Conservation (phyloP, 2,113 vertebrate species). For the Toxostoma redivivum region DNA sequence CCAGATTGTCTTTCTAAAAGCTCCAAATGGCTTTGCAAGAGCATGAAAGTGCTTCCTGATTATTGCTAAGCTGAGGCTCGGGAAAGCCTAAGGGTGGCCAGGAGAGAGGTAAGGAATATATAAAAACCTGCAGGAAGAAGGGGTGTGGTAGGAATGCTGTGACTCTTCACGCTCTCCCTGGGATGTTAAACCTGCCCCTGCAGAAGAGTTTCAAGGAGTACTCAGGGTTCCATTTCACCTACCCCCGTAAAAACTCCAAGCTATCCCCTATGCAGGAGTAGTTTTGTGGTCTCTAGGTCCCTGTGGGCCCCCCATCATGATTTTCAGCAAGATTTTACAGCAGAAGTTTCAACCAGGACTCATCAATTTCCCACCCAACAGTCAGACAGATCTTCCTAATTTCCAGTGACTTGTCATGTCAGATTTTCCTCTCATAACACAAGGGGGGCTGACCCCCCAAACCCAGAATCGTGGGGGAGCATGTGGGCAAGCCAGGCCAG, state of each 20-base stretch:
- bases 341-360: neutral
- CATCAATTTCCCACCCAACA: neutral
- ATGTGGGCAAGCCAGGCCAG: fast-evolving
- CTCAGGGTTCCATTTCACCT: neutral
- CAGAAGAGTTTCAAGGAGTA: neutral
- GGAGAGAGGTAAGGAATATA: neutral
- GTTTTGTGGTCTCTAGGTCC: neutral
- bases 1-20: constrained; percentile 3
- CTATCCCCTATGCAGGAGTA: neutral
- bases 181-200: neutral
- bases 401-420: neutral
- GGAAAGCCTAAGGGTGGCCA: neutral
- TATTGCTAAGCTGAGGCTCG: neutral
- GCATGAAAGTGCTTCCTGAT: neutral
- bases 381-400: neutral
- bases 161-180: neutral
- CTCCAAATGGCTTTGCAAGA: constrained; percentile 1
- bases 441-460: fast-evolving
- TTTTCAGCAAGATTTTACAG: neutral
- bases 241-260: neutral
- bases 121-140: neutral
- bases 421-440: neutral
- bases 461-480: neutral
- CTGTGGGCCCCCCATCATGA: neutral
- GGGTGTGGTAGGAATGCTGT: neutral